Evolutionary conservation across 2,888 invertebrate species (phyloP).

Genomic region (Xestia c-nigrum): DNA sequence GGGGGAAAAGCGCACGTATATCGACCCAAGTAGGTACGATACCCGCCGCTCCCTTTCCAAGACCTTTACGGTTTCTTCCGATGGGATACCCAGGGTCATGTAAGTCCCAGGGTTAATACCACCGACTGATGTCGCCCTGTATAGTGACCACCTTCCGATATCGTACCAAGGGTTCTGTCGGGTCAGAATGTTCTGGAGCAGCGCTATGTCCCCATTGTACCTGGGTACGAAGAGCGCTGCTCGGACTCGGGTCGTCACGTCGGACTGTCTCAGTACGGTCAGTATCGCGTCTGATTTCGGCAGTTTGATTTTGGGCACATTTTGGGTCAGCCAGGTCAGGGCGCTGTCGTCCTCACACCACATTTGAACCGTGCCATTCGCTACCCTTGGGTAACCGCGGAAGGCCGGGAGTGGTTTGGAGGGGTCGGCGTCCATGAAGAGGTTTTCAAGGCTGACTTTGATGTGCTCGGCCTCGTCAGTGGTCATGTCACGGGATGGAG

Average conservation of each 20-base stretch:
- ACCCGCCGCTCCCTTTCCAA: background rate
- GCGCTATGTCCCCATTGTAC: background rate
- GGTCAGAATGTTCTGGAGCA: background rate
- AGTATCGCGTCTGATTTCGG: background rate
- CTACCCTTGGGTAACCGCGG: background rate
- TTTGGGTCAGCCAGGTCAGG: background rate
- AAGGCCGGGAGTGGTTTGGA: background rate
- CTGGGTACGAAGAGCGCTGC: background rate
- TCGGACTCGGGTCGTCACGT: background rate
- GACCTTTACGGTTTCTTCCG: background rate
- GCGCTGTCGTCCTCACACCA: background rate
- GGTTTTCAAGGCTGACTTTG: background rate
- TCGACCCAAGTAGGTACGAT: constrained; percentile 5
- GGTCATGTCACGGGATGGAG: background rate
- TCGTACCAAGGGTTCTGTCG: background rate
- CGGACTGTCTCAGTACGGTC: background rate
- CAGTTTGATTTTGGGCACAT: background rate
- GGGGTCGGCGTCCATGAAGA: background rate
- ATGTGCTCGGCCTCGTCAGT: background rate
- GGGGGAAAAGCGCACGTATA: background rate
- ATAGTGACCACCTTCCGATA: background rate
- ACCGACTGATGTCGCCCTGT: background rate
- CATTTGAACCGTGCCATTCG: background rate
- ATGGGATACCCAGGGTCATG: background rate
- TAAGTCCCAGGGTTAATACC: background rate